A percentile compares a stretch with the other conserved stretches of the same genome.
Evolutionary conservation across 2,797 vertebrate species (phyloP).

Genomic region (Pseudochirops corinnae): DNA sequence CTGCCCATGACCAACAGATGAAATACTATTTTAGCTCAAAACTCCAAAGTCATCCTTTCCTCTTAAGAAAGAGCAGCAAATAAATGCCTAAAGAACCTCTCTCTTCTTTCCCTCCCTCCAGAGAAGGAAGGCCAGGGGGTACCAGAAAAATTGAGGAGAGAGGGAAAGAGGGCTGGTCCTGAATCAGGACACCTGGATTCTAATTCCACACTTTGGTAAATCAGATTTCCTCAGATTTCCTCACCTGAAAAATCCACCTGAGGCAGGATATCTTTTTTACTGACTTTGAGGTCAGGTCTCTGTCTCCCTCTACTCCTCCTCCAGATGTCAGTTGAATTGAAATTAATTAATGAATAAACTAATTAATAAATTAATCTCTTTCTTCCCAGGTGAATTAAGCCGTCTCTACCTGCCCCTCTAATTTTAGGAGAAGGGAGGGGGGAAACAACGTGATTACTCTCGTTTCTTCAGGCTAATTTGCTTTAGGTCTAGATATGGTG

Average conservation of each 20-base stretch:
- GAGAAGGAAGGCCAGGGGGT: background rate
- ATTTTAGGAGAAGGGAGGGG: constrained; percentile 15
- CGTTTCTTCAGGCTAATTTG: background rate
- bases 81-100: background rate
- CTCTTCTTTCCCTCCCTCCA: background rate
- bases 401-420: background rate
- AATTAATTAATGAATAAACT: no score
- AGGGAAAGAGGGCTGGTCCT: fast-evolving
- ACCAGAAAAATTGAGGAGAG: background rate
- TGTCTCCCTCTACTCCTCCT: no score
- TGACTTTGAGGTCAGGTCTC: no score
- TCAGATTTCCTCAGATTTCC: background rate
- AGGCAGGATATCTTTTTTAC: no score
- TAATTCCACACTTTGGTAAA: background rate
- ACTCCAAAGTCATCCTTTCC: background rate
- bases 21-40: background rate
- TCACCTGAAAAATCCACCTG: background rate
- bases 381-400: background rate
- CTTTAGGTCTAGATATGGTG: background rate
- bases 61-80: background rate
- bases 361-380: no score
- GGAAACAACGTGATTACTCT: background rate
- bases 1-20: background rate
- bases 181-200: background rate
- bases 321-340: no score